Evolutionary conservation across 2,113 vertebrate species (phyloP).

Genomic region (Lasiurus borealis): DNA sequence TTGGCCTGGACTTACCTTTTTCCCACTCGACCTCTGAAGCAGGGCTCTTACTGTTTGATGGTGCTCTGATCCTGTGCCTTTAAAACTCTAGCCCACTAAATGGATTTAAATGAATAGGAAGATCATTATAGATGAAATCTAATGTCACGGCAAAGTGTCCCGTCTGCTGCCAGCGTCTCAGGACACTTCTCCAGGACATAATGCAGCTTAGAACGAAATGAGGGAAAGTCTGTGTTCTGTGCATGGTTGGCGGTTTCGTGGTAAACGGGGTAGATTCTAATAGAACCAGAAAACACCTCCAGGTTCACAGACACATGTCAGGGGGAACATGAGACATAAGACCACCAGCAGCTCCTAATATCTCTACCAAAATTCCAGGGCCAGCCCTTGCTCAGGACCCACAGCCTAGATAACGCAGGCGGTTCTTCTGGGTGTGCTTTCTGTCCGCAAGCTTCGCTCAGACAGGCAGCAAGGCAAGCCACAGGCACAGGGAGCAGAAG

Average conservation of each 20-base stretch:
- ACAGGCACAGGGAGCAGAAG: no score
- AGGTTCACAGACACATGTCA: neutral
- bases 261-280: neutral
- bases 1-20: neutral
- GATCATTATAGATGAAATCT: neutral
- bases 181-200: neutral
- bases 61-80: neutral
- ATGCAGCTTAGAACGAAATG: neutral
- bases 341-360: neutral
- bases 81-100: neutral
- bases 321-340: neutral
- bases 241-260: neutral
- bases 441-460: neutral
- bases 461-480: neutral
- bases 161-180: neutral
- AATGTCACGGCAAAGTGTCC: neutral
- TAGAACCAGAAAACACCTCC: neutral
- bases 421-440: neutral
- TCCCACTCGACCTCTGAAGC: neutral
- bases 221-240: neutral
- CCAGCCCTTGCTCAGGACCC: neutral
- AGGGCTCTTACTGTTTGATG: neutral
- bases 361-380: neutral
- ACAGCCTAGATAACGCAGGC: rapidly evolving
- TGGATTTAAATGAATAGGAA: neutral